A percentile compares a stretch with the other conserved stretches of the same genome.
Evolutionary conservation across 2,888 invertebrate genomes (phyloP).

Genomic region (Lumbricus terrestris): DNA sequence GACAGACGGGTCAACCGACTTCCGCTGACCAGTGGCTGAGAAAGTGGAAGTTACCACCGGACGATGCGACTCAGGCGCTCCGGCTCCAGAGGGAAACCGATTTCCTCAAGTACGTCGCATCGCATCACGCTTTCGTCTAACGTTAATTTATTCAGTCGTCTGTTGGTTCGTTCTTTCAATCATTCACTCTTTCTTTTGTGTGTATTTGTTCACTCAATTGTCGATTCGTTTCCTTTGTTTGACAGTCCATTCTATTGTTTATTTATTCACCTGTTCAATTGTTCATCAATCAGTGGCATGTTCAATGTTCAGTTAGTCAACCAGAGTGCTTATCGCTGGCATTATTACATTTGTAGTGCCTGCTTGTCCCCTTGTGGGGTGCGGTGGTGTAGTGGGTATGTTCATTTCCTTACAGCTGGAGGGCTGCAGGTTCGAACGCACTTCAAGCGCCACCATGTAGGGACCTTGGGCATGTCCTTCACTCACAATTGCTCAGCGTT

Average conservation of each 20-base stretch:
- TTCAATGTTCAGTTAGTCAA: no score
- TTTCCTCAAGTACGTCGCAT: conserved; percentile 51
- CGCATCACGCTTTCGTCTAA: background rate
- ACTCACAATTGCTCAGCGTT: no score
- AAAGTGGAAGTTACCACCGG: conserved; percentile 17
- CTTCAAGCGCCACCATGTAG: no score
- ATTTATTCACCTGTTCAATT: background rate
- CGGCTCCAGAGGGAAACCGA: conserved; percentile 56
- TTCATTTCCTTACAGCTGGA: no score
- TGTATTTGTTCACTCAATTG: background rate
- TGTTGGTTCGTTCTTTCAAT: background rate
- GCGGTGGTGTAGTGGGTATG: no score
- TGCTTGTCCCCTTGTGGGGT: no score
- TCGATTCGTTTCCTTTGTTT: background rate
- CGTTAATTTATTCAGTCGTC: background rate
- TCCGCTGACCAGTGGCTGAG: background rate
- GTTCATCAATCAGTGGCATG: no score
- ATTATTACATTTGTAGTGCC: no score
- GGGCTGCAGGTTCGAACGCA: no score
- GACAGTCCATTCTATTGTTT: background rate
- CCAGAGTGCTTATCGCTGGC: background rate
- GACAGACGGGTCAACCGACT: background rate
- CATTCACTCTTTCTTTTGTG: background rate
- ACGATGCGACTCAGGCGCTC: conserved; percentile 50
- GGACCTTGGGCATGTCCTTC: no score